These are phyloP conservation scores for Chrysolina haemoptera DNA, from an alignment of 2,888 invertebrate genomes.

Conservation along the genomic window DNA sequence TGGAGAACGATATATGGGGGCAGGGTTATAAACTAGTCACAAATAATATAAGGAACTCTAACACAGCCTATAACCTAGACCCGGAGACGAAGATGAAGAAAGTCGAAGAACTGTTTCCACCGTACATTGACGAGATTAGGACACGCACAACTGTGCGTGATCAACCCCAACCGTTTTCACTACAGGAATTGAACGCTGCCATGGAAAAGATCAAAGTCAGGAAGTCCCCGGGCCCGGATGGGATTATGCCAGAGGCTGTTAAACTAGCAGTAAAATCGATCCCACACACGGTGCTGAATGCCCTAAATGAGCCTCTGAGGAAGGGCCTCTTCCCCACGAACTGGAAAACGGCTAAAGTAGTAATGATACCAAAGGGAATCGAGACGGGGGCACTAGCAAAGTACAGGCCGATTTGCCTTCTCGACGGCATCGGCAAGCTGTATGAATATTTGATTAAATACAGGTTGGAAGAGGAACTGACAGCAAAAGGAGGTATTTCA, in stretches of 20 bases:
- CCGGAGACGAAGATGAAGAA: not conserved
- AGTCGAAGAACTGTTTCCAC: slow-evolving; percentile 4
- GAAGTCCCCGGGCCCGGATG: slow-evolving; percentile 25
- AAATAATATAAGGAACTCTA: not conserved
- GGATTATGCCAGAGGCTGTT: slow-evolving; percentile 22
- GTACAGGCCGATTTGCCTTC: slow-evolving; percentile 24
- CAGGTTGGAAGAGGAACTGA: slow-evolving; percentile 25
- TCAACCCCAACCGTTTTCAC: not conserved
- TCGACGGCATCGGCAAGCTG: slow-evolving; percentile 36
- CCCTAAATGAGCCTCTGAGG: slow-evolving; percentile 17
- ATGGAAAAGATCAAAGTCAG: not conserved
- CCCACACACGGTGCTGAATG: not conserved
- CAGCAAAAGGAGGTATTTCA: slow-evolving; percentile 8
- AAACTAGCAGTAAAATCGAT: slow-evolving; percentile 20
- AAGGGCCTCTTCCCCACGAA: slow-evolving; percentile 27
- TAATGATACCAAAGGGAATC: slow-evolving; percentile 36
- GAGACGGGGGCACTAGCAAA: not conserved
- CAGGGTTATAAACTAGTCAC: not conserved
- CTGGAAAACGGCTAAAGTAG: slow-evolving; percentile 39
- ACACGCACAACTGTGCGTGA: no score
- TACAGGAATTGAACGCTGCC: slow-evolving; percentile 17
- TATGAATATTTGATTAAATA: slow-evolving; percentile 32
- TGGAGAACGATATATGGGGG: not conserved
- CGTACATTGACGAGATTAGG: not conserved
- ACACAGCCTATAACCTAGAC: not conserved